Evolutionary conservation across 1,140 invertebrate genomes (phyloP).

Genomic region (Philotrypesis tridentata): DNA sequence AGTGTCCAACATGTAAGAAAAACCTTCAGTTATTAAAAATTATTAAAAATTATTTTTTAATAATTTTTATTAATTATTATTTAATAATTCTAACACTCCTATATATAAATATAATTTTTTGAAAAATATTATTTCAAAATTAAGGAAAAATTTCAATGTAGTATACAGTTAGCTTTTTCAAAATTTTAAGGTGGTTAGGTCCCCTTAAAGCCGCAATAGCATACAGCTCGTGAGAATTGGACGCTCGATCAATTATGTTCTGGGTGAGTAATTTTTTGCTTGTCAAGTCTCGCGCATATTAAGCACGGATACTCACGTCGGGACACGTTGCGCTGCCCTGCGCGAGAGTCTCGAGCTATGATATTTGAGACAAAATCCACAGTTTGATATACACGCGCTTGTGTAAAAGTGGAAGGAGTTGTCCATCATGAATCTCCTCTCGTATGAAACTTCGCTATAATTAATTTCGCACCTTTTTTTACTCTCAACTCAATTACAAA

Average conservation of each 20-base stretch:
- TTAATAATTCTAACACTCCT: too few species aligned
- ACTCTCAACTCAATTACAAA: not conserved
- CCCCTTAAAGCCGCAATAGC: too few species aligned
- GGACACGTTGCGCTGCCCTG: too few species aligned
- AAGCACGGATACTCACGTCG: not conserved
- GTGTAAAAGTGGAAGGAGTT: not conserved
- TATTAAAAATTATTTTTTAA: too few species aligned
- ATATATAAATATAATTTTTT: too few species aligned
- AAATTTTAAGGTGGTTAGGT: too few species aligned
- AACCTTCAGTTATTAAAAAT: too few species aligned
- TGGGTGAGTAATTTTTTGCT: not conserved
- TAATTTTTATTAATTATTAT: too few species aligned
- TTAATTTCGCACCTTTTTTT: conserved; percentile 32
- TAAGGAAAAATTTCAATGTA: too few species aligned
- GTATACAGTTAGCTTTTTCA: too few species aligned
- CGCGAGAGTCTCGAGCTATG: not conserved
- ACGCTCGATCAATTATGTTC: not conserved
- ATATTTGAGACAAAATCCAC: not conserved
- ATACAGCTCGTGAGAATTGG: not conserved
- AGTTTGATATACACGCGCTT: not conserved
- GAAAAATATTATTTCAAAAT: too few species aligned
- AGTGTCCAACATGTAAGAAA: too few species aligned
- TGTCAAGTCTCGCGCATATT: not conserved
- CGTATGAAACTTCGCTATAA: conserved; percentile 1
- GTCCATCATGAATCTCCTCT: not conserved